Conservation (phyloP, 2,888 invertebrate genomes). For the Alsophila aescularia region DNA sequence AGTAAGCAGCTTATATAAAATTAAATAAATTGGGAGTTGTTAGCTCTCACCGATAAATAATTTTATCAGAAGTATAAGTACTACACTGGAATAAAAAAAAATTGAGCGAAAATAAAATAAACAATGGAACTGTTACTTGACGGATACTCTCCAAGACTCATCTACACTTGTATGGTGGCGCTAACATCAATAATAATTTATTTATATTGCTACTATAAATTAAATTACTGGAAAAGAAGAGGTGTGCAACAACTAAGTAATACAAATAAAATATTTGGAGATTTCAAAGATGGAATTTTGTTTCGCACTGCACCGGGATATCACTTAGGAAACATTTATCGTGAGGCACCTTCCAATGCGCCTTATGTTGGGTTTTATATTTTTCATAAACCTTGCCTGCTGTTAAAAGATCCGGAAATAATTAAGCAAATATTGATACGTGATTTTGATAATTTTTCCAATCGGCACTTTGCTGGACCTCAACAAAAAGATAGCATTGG, state of each 20-base stretch:
- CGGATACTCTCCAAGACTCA: too few species aligned
- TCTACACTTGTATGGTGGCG: too few species aligned
- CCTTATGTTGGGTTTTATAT: conserved; percentile 44
- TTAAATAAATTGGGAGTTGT: too few species aligned
- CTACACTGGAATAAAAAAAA: too few species aligned
- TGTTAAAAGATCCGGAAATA: conserved; percentile 42
- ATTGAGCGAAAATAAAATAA: too few species aligned
- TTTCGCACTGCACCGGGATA: conserved; percentile 21
- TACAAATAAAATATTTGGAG: conserved; percentile 38
- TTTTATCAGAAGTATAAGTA: too few species aligned
- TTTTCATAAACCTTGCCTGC: conserved; percentile 44
- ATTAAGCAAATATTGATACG: conserved; percentile 42
- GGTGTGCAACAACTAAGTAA: conserved; percentile 31
- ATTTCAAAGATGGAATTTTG: conserved; percentile 44
- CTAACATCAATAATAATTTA: conserved; percentile 1
- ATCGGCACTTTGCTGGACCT: conserved; percentile 42
- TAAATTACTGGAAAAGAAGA: conserved; percentile 35
- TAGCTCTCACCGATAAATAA: too few species aligned
- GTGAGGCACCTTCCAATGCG: conserved; percentile 6
- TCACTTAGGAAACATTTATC: too few species aligned
- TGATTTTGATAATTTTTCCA: conserved; percentile 40
- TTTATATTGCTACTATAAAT: conserved; percentile 25
- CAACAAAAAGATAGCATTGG: not conserved
- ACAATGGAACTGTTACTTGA: not conserved
- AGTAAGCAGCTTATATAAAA: too few species aligned